Evolutionary conservation across 1,140 invertebrate species (phyloP).

Genomic region (Camponotus floridanus): DNA sequence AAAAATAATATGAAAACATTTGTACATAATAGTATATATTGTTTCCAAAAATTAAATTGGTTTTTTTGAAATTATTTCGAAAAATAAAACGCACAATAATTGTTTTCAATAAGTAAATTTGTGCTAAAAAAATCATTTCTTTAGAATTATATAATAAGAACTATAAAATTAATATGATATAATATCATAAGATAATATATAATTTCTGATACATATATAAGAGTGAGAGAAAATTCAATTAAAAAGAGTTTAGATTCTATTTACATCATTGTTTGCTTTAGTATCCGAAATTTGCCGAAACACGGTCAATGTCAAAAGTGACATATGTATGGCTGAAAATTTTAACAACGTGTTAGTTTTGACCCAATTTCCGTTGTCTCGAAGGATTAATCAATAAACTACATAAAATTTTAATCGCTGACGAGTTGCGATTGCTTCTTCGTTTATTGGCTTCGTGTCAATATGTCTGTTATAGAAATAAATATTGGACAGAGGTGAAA

Average conservation of each 20-base stretch:
- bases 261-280: background rate
- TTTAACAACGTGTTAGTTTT: conserved; percentile 42
- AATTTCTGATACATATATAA: background rate
- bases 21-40: too few species aligned
- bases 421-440: conserved; percentile 41
- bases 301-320: background rate
- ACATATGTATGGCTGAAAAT: conserved; percentile 26
- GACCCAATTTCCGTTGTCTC: conserved; percentile 55
- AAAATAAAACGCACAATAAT: too few species aligned
- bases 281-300: background rate
- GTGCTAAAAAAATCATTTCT: too few species aligned
- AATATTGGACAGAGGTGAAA: background rate
- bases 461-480: conserved; percentile 27
- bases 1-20: too few species aligned
- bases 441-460: conserved; percentile 37
- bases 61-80: too few species aligned
- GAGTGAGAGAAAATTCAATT: too few species aligned
- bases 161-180: background rate
- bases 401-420: conserved; percentile 57
- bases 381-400: conserved; percentile 50
- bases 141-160: too few species aligned
- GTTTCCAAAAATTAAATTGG: too few species aligned
- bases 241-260: background rate
- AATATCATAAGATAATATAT: background rate
- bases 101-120: too few species aligned